Conservation (phyloP, 1,140 invertebrate genomes). For the Cotesia vestalis region DNA sequence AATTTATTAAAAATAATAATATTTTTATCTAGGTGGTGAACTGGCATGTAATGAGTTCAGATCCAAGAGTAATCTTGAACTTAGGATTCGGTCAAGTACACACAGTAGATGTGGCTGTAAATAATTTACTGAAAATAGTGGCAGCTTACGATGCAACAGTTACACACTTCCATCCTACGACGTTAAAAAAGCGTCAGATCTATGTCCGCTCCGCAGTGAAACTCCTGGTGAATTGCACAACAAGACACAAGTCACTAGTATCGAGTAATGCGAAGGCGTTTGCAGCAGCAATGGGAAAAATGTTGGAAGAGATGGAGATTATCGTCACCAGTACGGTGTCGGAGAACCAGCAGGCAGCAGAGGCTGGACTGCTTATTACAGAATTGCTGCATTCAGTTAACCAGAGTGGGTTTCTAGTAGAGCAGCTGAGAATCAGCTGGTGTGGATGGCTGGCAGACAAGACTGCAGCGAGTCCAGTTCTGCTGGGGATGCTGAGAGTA, state of each 20-base stretch:
- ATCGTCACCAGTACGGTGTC: conserved; percentile 66
- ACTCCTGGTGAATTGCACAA: conserved; percentile 70
- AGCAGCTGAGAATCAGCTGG: conserved; percentile 60
- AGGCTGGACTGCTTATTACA: conserved; percentile 64
- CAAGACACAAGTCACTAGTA: conserved; percentile 66
- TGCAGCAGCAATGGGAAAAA: conserved; percentile 64
- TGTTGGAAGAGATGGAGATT: conserved; percentile 71
- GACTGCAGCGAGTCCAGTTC: conserved; percentile 62
- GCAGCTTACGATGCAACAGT: conserved; percentile 67
- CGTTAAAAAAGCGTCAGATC: conserved; percentile 69
- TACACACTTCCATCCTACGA: conserved; percentile 64
- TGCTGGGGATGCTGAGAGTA: conserved; percentile 63
- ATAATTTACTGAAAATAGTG: conserved; percentile 70
- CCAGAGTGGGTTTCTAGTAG: conserved; percentile 56
- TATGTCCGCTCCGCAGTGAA: conserved; percentile 71
- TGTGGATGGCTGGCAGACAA: conserved; percentile 59
- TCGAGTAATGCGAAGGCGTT: conserved; percentile 67
- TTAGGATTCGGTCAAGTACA: conserved; percentile 60
- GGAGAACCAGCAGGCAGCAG: conserved; percentile 65
- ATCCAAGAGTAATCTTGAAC: conserved; percentile 74
- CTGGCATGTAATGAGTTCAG: conserved; percentile 81
- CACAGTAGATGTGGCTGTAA: conserved; percentile 65
- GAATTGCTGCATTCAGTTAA: conserved; percentile 66
- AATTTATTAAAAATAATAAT: too few species aligned
- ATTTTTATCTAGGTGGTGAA: conserved; percentile 66